Evolutionary conservation across 1,140 invertebrate species (phyloP), one percentile per base, ranked within the genome.

Genomic region (Micrasema minimum): DNA sequence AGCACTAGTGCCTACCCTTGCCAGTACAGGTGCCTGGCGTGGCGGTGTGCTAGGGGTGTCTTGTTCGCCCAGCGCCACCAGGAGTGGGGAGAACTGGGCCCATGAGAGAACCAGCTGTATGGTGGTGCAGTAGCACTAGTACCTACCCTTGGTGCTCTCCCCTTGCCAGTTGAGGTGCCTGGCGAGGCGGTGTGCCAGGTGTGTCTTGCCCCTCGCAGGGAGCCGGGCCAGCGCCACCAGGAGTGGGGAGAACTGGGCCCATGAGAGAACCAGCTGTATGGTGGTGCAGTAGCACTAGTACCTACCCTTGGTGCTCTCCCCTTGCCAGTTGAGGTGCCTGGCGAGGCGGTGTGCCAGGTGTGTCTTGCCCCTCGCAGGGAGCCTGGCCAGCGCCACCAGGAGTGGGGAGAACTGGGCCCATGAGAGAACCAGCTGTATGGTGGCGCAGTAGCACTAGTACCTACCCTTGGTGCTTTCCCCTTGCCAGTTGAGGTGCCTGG

Each of bases 11-110:
- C n/a, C n/a, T 85, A 95, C 93, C 93, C 92, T 77, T 92, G 95
- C 93, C 94, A 97, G 78, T 94, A 95, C 20, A 97, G 88, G 77
- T 96, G 94, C 48, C 94, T 85, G 45, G 90, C 87, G n/a, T 97
- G 87, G 75, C 94, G 93, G 76, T 94, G 92, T 0, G 94, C 93
- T 66, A 97, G 90, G 79, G 95, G 93, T 20, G 94, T 97, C 84
- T 98, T 98, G 50, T 93, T 85, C 2, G 95, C 96, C 95, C 85
- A 95, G 91, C 0, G 92, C 92, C 71, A 98, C 94, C n/a, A 98
- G 89, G 67, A 94, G 85, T 1, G 92, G 92, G 11, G 88, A 88
- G 75, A 90, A 91, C 77, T 90, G 89, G 2, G 83, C 80, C 50
- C 79, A 69, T 76, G 80, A 71, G n/a, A n/a, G n/a, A n/a, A n/a